Conservation (phyloP, 1,140 invertebrate genomes). For the Lethrus apterus region DNA sequence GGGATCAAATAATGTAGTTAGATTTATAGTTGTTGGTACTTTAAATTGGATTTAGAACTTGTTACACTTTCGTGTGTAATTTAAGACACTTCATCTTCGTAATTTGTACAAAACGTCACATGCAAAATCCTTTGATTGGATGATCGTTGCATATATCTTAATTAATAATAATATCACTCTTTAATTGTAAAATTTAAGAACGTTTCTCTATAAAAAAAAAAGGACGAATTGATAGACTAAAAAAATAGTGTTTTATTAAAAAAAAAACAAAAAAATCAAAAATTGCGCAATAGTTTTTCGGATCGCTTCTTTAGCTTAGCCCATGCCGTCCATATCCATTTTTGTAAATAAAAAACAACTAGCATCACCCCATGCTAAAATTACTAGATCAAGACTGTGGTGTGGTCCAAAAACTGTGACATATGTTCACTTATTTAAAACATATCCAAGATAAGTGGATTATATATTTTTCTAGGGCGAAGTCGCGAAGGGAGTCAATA, state of each 20-base stretch:
- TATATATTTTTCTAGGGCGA: conserved; percentile 33
- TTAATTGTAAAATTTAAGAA: background rate
- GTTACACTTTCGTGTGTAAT: background rate
- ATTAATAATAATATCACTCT: background rate
- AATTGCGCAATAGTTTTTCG: background rate
- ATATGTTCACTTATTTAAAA: conserved; percentile 24
- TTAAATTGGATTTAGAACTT: conserved; percentile 2
- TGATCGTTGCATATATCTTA: background rate
- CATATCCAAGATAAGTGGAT: conserved; percentile 27
- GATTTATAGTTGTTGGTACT: conserved; percentile 18
- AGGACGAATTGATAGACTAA: background rate
- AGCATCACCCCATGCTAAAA: conserved; percentile 1
- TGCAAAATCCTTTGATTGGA: background rate
- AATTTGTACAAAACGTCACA: background rate
- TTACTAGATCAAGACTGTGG: conserved; percentile 10
- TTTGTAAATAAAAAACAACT: conserved; percentile 9
- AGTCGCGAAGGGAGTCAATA: background rate
- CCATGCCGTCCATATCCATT: conserved; percentile 9
- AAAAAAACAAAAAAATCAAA: background rate
- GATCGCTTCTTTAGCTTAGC: conserved; percentile 10
- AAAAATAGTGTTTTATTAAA: background rate
- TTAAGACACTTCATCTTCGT: background rate
- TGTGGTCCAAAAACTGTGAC: conserved; percentile 11
- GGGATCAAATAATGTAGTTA: conserved; percentile 39
- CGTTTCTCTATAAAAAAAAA: background rate